Base-by-base conservation (phyloP, 1,140 invertebrate genomes). In the Lucilia cuprina region DNA sequence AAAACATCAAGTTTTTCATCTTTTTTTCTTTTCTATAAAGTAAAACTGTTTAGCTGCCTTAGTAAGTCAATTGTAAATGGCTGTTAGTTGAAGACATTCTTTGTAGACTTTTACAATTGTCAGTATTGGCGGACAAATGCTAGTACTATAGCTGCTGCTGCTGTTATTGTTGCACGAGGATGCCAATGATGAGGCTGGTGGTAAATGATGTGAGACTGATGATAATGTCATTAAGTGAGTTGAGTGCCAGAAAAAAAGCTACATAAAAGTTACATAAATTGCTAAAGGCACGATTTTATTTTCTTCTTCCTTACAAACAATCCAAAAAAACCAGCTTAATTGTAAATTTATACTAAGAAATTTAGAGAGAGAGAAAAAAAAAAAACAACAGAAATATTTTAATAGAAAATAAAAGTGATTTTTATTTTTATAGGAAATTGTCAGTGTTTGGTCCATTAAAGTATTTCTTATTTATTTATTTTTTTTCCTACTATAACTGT, bases 181-280 rank as follows among this genome's bases (percentile, higher is more conserved):
- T 50, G 77, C 8, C 34, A 41, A 80, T n/a, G 75, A 19, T 77
- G n/a, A 21, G n/a, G 41, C 41, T 80, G 77, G 47, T 80, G 77
- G 77, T 50, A 80, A 80, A 80, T 80, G 77, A 80, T 80, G 77
- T 80, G 77, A 47, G 77, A 80, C 77, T 80, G 77, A 80, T 80
- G 77, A 80, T 80, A 80, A 80, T 80, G 77, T 80, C 77, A 80
- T 80, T 80, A 80, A 80, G 47, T 13, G 19, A 80, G 41, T 19
- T 49, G 47, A 80, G 47, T 19, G 5, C 41, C 35, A 80, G 21
- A 49, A 70, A 70, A 49, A 70, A 70, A 21, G 41, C 41, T 5
- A 41, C 10, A 41, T 70, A 70, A 80, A 80, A 49, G 77, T 80
- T 80, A 80, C 41, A 80, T 80, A 80, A 80, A 80, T 80, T 50